Conservation (phyloP, 2,113 vertebrate species). For the Ictidomys tridecemlineatus region DNA sequence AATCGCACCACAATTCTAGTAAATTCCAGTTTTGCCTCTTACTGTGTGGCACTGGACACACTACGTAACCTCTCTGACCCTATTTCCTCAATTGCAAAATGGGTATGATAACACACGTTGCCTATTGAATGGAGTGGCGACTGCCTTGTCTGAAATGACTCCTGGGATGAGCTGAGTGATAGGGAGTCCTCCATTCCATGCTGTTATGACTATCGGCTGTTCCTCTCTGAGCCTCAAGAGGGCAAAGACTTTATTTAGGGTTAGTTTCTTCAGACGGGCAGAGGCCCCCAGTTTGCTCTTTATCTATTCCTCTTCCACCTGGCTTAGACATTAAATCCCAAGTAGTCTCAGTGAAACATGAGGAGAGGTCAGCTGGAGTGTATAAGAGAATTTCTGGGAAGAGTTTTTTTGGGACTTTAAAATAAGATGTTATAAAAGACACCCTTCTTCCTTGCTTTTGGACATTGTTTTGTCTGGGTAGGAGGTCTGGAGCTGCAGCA, state of each 20-base stretch:
- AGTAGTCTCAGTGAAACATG: not conserved
- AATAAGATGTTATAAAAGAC: not conserved
- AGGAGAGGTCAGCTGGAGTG: not conserved
- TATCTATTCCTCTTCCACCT: not conserved
- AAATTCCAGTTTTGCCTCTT: not conserved
- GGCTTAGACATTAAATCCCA: conserved; percentile 19
- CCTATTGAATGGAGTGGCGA: not conserved
- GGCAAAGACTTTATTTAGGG: not conserved
- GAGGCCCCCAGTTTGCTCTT: not conserved
- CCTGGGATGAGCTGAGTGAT: not conserved
- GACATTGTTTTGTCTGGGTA: not conserved
- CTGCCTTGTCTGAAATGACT: not conserved
- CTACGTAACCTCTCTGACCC: not conserved
- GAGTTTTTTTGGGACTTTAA: not conserved
- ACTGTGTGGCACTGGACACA: not conserved
- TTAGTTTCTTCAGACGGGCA: not conserved
- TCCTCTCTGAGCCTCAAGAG: not conserved
- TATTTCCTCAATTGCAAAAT: not conserved
- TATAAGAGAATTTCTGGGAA: not conserved
- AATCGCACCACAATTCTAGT: not conserved
- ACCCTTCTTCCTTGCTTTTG: not conserved
- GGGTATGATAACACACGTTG: not conserved
- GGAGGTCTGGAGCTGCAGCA: conserved; percentile 24
- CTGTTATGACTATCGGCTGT: not conserved
- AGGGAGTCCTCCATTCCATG: not conserved